Percentiles rank a stretch among this genome's conserved stretches.
Conservation (phyloP, 30 jellyfish, hydroid and myxozoan species). For the Aurelia coerulea region DNA sequence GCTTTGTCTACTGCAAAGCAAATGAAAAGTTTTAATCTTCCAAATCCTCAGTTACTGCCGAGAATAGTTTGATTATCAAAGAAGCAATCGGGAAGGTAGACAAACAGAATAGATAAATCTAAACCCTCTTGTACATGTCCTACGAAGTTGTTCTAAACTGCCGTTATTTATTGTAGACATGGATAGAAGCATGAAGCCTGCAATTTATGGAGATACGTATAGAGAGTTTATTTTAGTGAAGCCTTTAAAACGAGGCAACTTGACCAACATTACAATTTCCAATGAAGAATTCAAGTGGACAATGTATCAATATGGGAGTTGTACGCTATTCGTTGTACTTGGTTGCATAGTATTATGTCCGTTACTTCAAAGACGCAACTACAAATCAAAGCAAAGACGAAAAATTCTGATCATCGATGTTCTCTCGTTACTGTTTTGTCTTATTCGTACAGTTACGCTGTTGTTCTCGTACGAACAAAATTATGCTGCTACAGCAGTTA, state of each 20-base stretch:
- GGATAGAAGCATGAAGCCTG: conserved; percentile 16
- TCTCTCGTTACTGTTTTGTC: conserved; percentile 20
- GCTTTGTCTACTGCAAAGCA: no score
- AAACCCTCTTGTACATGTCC: no score
- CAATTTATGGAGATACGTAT: conserved; percentile 31
- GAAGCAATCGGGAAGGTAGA: no score
- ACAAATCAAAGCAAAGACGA: conserved; percentile 49
- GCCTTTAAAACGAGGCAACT: neutral
- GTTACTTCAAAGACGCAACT: conserved; percentile 53
- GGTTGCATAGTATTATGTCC: conserved; percentile 63
- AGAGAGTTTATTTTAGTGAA: conserved; percentile 5
- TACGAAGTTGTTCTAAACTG: no score
- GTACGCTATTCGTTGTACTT: conserved; percentile 28
- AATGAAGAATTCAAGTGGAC: conserved; percentile 27
- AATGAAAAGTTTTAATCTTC: no score
- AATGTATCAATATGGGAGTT: conserved; percentile 47
- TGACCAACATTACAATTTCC: neutral
- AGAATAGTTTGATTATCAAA: no score
- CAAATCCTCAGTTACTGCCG: no score
- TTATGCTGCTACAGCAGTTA: conserved; percentile 16
- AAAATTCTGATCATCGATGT: conserved; percentile 52
- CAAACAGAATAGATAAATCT: no score
- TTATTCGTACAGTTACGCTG: conserved; percentile 25
- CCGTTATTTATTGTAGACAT: neutral
- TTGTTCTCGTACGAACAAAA: conserved; percentile 42